Base-by-base conservation (phyloP, 2,888 invertebrate species). In the Peribatodes rhomboidaria region DNA sequence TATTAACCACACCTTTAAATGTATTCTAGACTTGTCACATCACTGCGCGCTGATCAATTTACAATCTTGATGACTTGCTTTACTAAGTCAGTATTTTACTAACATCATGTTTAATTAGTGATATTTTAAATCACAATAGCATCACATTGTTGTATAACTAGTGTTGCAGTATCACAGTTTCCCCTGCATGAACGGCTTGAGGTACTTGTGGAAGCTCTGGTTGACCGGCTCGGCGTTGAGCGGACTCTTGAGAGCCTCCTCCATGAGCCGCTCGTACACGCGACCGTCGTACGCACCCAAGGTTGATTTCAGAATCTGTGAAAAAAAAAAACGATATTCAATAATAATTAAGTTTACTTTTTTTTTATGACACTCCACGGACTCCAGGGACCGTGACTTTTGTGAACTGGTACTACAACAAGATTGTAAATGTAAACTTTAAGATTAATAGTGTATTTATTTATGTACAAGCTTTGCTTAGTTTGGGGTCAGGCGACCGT, bases 211-310 rank as follows among this genome's bases (percentile, higher is more conserved):
- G 87, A 96, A 97, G 64, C 96, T 96, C 76, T 95, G 89, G 82
- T 97, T 97, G 56, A 98, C 97, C 1, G 96, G 96, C 73, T 96
- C 95, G 16, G 95, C 94, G 89, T 98, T 98, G 75, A 98, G 92
- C 0, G 97, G 97, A 80, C 97, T 97, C 86, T 96, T 96, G 84
- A 96, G 94, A 0, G 97, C 97, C 74, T 96, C 96, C 64, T 94
- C 95, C 87, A 96, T 97, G 41, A 98, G 92, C 6, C 97, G 94
- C 78, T 97, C 96, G 87, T 98, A 98, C 18, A 97, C 97, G 72
- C 96, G 95, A 0, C 98, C 98, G 87, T 98, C 98, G 83, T 96
- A 97, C 9, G 96, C 94, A 11, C 98, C 98, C 37, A 98, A 87
- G 0, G 96, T 95, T 0, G 97, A 97, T 59, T 94, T 94, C 0